phyloP scores from a whole-genome alignment of 2,888 invertebrate genomes.

The Mesodorylaimus sp. region DNA sequence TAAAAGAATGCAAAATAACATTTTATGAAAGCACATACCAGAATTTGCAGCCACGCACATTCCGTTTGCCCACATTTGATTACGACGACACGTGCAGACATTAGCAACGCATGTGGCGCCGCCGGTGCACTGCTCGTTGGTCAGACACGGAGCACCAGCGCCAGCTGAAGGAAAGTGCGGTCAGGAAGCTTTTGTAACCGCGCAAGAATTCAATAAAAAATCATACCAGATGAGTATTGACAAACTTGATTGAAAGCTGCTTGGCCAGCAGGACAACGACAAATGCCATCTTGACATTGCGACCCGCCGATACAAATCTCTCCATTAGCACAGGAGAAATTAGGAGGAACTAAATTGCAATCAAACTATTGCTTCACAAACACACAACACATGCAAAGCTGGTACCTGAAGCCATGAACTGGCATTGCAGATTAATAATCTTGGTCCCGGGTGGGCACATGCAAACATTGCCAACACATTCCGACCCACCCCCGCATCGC shows the following conservation, averaged over 20 bases:
- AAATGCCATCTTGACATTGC: not conserved
- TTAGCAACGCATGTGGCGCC: constrained; percentile 20
- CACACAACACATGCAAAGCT: not conserved
- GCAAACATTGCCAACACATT: constrained; percentile 10
- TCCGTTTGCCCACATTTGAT: not conserved
- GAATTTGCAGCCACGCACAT: not conserved
- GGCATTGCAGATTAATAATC: not conserved
- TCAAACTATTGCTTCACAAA: not conserved
- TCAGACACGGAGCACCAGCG: not conserved
- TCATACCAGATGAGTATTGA: not conserved
- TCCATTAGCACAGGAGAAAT: not conserved
- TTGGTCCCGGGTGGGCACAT: constrained; percentile 5
- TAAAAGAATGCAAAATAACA: too few relatives aligned
- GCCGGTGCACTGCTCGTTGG: not conserved
- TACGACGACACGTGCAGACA: constrained; percentile 16
- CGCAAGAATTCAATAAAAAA: too few relatives aligned
- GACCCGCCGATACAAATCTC: constrained; percentile 2
- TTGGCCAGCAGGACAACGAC: not conserved
- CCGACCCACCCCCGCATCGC: constrained; percentile 15
- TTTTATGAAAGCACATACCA: too few relatives aligned
- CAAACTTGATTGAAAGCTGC: not conserved
- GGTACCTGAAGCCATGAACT: not conserved
- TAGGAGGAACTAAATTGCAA: not conserved
- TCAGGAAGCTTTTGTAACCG: not conserved
- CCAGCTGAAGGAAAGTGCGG: not conserved